These are phyloP conservation scores for Datnioides undecimradiatus DNA, from an alignment of 2,113 vertebrate genomes.

Conservation along the genomic window DNA sequence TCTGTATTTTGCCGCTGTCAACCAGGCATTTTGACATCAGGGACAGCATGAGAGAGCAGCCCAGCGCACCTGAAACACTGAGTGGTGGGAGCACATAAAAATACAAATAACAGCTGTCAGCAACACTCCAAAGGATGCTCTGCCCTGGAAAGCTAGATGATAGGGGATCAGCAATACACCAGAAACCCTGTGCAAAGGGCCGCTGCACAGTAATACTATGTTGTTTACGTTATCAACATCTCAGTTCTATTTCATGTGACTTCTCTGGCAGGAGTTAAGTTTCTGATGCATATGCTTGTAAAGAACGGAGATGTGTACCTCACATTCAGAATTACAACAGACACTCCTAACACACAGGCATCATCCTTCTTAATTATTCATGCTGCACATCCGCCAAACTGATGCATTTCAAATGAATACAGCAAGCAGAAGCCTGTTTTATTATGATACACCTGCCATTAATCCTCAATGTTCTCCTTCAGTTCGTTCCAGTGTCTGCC, in stretches of 20 bases:
- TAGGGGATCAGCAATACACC: constrained; percentile 26
- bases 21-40: constrained; percentile 77
- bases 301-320: background rate
- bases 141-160: constrained; percentile 48
- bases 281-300: background rate
- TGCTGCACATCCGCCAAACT: background rate
- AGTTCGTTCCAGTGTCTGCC: constrained; percentile 1
- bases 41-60: constrained; percentile 60
- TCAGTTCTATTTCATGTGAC: background rate
- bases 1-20: constrained; percentile 77
- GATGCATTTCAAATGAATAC: background rate
- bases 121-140: constrained; percentile 52
- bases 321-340: background rate
- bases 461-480: background rate
- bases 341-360: background rate
- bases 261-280: background rate
- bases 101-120: constrained; percentile 79
- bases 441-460: background rate
- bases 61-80: constrained; percentile 69
- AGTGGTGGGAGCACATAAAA: constrained; percentile 69
- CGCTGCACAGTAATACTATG: background rate
- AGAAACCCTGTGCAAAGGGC: constrained; percentile 39
- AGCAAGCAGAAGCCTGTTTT: background rate
- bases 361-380: background rate
- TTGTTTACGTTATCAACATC: background rate